Percentiles rank a stretch among this genome's conserved stretches.
Evolutionary conservation across 2,113 vertebrate genomes (phyloP).

Genomic region (Thalassoma bifasciatum): DNA sequence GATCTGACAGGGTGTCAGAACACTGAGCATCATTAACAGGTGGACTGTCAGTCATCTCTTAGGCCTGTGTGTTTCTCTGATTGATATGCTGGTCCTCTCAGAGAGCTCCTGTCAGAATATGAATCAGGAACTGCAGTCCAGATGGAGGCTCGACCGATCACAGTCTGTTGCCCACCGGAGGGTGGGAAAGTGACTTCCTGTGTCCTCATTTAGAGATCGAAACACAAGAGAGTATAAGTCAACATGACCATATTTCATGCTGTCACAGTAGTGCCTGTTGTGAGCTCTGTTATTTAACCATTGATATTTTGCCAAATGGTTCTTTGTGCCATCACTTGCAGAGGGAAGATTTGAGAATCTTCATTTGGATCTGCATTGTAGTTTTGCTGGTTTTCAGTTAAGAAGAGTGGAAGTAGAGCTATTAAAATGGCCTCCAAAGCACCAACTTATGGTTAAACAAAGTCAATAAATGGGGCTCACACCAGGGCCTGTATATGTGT

Average conservation of each 20-base stretch:
- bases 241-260: background rate
- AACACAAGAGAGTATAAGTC: background rate
- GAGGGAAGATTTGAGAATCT: too few relatives aligned
- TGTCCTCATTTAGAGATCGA: background rate
- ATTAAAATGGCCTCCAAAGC: too few relatives aligned
- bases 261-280: too few relatives aligned
- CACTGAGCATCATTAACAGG: constrained; percentile 27
- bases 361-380: too few relatives aligned
- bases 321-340: too few relatives aligned
- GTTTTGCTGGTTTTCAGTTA: too few relatives aligned
- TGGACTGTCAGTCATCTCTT: constrained; percentile 32
- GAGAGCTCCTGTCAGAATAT: constrained; percentile 53
- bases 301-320: too few relatives aligned
- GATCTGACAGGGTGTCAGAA: constrained; percentile 18
- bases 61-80: constrained; percentile 28
- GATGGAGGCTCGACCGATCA: constrained; percentile 41
- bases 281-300: too few relatives aligned
- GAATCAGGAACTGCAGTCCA: constrained; percentile 46
- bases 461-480: too few relatives aligned
- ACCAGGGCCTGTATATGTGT: too few relatives aligned
- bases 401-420: too few relatives aligned
- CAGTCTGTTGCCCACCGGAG: constrained; percentile 14
- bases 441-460: too few relatives aligned
- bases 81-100: constrained; percentile 52
- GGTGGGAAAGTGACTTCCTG: background rate